phyloP scores from a whole-genome alignment of 2,797 vertebrate species.

The Brachyalestes nurse region DNA sequence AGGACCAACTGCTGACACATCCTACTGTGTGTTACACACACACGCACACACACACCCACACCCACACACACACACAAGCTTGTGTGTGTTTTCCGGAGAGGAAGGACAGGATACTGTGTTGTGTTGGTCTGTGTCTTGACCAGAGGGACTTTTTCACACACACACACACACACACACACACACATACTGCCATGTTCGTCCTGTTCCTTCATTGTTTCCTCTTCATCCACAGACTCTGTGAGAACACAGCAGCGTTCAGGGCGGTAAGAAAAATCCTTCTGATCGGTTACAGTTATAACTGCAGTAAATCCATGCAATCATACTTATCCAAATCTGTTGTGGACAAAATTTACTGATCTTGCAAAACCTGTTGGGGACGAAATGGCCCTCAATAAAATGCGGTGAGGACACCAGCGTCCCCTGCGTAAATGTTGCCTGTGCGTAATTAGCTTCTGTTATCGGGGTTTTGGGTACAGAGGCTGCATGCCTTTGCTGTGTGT shows the following conservation, averaged over 20 bases:
- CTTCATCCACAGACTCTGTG: background rate
- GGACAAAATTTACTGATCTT: too few species aligned
- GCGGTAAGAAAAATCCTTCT: background rate
- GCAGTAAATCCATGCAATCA: too few species aligned
- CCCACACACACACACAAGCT: conserved; percentile 9
- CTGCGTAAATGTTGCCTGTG: too few species aligned
- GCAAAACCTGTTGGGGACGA: too few species aligned
- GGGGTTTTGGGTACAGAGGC: background rate
- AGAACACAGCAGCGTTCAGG: background rate
- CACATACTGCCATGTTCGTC: background rate
- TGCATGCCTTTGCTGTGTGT: background rate
- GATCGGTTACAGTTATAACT: background rate
- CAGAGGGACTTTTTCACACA: conserved; percentile 9
- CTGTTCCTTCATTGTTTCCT: background rate
- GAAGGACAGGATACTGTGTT: conserved; percentile 14
- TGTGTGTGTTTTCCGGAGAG: conserved; percentile 20
- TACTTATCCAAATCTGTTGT: too few species aligned
- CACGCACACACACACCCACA: background rate
- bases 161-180: conserved; percentile 7
- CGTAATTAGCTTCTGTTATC: too few species aligned
- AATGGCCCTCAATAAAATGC: too few species aligned
- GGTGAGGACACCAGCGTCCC: too few species aligned
- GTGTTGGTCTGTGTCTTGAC: conserved; percentile 7
- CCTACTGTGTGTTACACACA: background rate
- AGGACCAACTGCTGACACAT: too few species aligned